Evolutionary conservation across 2,888 invertebrate species (phyloP).

Genomic region (Tipula unca): DNA sequence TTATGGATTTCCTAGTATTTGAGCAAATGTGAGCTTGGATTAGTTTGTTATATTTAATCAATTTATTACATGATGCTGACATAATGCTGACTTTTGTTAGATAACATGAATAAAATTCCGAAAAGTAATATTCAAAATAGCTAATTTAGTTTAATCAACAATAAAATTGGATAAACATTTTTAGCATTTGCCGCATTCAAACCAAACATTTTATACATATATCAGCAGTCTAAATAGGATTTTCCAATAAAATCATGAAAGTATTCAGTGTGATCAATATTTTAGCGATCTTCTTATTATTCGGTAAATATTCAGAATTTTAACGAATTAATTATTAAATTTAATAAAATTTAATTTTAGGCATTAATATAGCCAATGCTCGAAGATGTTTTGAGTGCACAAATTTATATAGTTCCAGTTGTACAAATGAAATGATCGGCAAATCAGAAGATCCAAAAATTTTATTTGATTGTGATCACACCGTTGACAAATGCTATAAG

Average conservation of each 20-base stretch:
- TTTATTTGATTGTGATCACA: background rate
- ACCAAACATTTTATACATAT: no score
- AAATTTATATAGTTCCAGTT: background rate
- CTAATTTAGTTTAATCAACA: no score
- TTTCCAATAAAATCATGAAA: background rate
- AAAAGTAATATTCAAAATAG: no score
- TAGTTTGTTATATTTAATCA: no score
- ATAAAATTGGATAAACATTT: no score
- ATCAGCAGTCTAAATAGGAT: no score
- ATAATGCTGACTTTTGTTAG: no score
- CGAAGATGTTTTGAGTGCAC: background rate
- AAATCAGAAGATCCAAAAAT: background rate
- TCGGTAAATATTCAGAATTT: background rate
- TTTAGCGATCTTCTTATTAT: background rate
- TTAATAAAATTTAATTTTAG: background rate
- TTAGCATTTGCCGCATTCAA: no score
- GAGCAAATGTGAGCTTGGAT: background rate
- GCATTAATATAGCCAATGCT: background rate
- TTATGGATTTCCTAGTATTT: no score
- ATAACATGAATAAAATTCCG: no score
- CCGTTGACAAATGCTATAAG: background rate
- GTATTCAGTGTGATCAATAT: background rate
- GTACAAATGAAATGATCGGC: background rate
- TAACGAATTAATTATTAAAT: background rate
- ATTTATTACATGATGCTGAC: no score